A percentile compares a stretch with the other conserved stretches of the same genome.
Conservation (phyloP, 2,888 invertebrate genomes). For the Pegoplata infirma region DNA sequence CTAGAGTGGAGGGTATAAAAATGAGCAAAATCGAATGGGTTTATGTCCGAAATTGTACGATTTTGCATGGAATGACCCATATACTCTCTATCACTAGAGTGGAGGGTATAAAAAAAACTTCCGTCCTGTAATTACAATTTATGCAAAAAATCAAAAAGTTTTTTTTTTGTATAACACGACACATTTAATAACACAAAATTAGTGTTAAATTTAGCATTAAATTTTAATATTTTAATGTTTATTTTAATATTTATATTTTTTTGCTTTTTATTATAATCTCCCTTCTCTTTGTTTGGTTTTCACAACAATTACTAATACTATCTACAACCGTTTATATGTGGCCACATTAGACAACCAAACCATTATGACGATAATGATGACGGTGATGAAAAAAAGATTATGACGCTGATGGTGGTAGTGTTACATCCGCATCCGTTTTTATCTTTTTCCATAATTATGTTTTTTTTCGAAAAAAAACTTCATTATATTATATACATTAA, state of each 20-base stretch:
- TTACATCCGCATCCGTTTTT: conserved; percentile 32
- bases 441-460: conserved; percentile 6
- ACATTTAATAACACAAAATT: not conserved
- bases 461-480: not conserved
- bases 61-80: no score
- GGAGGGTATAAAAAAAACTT: no score
- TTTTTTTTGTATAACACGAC: not conserved
- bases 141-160: not conserved
- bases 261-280: not conserved
- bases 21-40: no score
- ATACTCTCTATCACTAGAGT: no score
- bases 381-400: conserved; percentile 32
- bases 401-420: conserved; percentile 1
- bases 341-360: conserved; percentile 16
- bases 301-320: not conserved
- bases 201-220: conserved; percentile 12
- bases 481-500: not conserved
- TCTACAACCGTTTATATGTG: conserved; percentile 5
- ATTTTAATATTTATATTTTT: no score
- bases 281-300: not conserved
- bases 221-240: not conserved
- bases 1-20: no score
- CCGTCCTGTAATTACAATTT: no score
- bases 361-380: conserved; percentile 33
- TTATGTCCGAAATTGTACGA: no score